Percentiles rank a stretch among this genome's conserved stretches.
These are phyloP conservation scores for Caenorhabditis japonica DNA, from an alignment of 2,888 invertebrate genomes.

Conservation along the genomic window DNA sequence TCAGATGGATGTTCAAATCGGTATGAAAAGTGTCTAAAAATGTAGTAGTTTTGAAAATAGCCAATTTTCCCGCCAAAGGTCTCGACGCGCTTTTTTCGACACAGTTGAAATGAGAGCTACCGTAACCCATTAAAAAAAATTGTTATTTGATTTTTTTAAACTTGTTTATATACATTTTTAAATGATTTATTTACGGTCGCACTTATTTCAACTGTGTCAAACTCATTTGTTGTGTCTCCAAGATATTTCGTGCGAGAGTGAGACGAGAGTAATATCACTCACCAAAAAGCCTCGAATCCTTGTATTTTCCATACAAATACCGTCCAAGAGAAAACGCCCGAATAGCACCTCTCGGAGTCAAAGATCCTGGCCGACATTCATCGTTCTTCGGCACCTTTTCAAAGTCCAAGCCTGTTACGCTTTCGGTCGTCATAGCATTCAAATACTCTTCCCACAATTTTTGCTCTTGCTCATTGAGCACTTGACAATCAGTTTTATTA, in stretches of 20 bases:
- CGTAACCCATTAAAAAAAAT: too few relatives aligned
- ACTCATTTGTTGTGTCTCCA: too few relatives aligned
- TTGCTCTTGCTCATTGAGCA: conserved; percentile 8
- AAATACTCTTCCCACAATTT: conserved; percentile 19
- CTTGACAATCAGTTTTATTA: conserved; percentile 3
- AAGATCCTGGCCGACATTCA: neutral
- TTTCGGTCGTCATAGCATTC: neutral
- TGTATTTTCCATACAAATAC: conserved; percentile 17
- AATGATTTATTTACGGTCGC: too few relatives aligned
- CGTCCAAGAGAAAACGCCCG: conserved; percentile 22
- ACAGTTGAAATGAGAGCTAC: neutral
- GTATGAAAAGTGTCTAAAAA: conserved; percentile 8
- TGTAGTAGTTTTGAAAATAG: too few relatives aligned
- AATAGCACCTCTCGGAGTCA: conserved; percentile 28
- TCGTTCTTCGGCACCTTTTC: neutral
- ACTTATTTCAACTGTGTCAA: too few relatives aligned
- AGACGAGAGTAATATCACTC: conserved; percentile 4
- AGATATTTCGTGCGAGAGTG: too few relatives aligned
- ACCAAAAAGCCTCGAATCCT: conserved; percentile 17
- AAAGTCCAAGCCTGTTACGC: neutral
- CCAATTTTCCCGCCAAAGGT: too few relatives aligned
- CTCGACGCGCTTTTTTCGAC: too few relatives aligned
- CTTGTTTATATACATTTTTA: too few relatives aligned
- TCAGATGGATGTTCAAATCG: neutral
- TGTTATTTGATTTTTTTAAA: too few relatives aligned